Evolutionary conservation across 2,888 invertebrate species (phyloP).

Genomic region (Ganaspis brasiliensis): DNA sequence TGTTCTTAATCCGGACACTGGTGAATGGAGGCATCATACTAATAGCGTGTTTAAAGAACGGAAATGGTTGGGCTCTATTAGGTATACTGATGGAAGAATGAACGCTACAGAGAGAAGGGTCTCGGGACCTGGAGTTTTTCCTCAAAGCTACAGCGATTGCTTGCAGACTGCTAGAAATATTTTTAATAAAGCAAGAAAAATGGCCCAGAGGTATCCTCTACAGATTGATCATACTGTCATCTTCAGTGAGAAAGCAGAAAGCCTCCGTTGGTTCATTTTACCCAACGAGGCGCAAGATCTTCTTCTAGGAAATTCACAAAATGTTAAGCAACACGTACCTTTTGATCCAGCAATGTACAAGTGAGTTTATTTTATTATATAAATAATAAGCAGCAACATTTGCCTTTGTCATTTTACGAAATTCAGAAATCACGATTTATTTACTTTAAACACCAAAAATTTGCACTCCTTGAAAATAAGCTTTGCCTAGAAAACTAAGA

Average conservation of each 20-base stretch:
- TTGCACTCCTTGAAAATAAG: too few relatives aligned
- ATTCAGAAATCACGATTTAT: too few relatives aligned
- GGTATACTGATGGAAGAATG: slow-evolving; percentile 89
- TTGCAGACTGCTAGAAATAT: slow-evolving; percentile 90
- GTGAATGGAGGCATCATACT: slow-evolving; percentile 93
- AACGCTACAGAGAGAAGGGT: slow-evolving; percentile 87
- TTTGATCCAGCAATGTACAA: slow-evolving; percentile 86
- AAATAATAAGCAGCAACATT: too few relatives aligned
- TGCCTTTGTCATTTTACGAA: too few relatives aligned
- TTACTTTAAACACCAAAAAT: too few relatives aligned
- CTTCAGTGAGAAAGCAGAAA: slow-evolving; percentile 86
- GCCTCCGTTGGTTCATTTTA: slow-evolving; percentile 93
- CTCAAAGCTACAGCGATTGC: slow-evolving; percentile 89
- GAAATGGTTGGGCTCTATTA: slow-evolving; percentile 90
- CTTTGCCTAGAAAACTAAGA: too few relatives aligned
- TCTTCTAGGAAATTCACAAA: slow-evolving; percentile 87
- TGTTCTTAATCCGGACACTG: slow-evolving; percentile 92
- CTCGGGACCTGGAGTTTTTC: slow-evolving; percentile 88
- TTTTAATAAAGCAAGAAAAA: slow-evolving; percentile 89
- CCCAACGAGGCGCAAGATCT: slow-evolving; percentile 93
- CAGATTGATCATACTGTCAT: slow-evolving; percentile 87
- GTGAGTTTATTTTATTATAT: slow-evolving; percentile 36
- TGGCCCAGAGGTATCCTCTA: slow-evolving; percentile 88
- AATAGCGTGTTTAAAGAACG: slow-evolving; percentile 90
- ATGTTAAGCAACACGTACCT: slow-evolving; percentile 89